A percentile compares a stretch with the other conserved stretches of the same genome.
These are phyloP conservation scores for Thryonomys swinderianus DNA, from an alignment of 2,113 vertebrate genomes.

Conservation along the genomic window DNA sequence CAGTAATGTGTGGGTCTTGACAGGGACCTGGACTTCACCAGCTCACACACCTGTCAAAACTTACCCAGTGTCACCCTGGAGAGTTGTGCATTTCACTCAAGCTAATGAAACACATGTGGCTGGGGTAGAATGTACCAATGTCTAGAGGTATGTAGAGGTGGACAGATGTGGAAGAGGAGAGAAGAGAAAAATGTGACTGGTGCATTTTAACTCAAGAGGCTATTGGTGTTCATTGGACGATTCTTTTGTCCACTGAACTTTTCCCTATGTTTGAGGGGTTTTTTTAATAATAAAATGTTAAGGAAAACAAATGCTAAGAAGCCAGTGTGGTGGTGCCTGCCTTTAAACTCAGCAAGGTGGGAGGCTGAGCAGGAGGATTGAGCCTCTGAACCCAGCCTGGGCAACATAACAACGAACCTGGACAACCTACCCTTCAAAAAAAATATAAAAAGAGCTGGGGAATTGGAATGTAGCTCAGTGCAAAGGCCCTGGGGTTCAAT, in stretches of 20 bases:
- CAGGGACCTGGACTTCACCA: neutral
- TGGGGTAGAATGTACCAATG: neutral
- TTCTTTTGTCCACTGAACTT: too few relatives aligned
- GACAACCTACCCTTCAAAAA: neutral
- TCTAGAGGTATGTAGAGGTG: neutral
- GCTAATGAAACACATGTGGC: too few relatives aligned
- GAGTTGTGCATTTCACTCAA: neutral
- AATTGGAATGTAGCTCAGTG: too few relatives aligned
- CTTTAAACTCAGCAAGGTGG: neutral
- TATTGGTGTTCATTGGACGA: neutral
- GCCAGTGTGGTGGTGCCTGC: neutral
- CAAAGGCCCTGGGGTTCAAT: neutral
- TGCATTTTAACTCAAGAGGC: neutral
- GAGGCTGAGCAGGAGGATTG: neutral
- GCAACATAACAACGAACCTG: neutral
- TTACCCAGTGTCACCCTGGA: too few relatives aligned
- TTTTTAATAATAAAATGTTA: neutral
- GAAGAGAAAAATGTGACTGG: neutral
- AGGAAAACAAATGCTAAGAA: neutral
- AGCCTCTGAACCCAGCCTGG: neutral
- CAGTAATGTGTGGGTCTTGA: neutral
- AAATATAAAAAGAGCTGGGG: neutral
- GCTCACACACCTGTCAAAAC: neutral
- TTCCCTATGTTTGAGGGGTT: neutral
- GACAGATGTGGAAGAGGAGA: rapidly evolving